Conservation (phyloP, 2,797 vertebrate species). For the Anisognathus igniventris region DNA sequence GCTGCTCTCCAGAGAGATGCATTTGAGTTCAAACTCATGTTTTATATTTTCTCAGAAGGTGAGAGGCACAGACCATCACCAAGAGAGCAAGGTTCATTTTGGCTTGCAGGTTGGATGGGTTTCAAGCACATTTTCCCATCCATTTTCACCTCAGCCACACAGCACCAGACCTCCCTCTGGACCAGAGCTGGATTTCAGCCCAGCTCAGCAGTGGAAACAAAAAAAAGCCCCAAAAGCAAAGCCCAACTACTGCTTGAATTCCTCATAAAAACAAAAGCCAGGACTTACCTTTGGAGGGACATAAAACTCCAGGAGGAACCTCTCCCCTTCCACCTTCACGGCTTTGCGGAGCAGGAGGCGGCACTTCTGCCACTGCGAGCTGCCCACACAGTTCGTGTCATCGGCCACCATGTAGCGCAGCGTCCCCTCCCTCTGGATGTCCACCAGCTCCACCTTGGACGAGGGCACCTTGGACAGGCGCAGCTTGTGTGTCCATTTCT, state of each 20-base stretch:
- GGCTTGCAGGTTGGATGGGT: background rate
- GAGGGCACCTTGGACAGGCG: slow-evolving; percentile 79
- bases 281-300: slow-evolving; percentile 91
- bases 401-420: slow-evolving; percentile 95
- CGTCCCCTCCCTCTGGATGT: slow-evolving; percentile 92
- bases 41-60: background rate
- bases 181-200: background rate
- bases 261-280: background rate
- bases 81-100: background rate
- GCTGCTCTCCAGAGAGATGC: background rate
- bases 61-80: background rate
- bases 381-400: slow-evolving; percentile 88
- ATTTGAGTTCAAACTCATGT: background rate
- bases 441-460: slow-evolving; percentile 87
- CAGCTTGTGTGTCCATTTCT: slow-evolving; percentile 78
- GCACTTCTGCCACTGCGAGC: slow-evolving; percentile 94
- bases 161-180: background rate
- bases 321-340: slow-evolving; percentile 82
- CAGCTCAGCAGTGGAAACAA: background rate
- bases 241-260: background rate
- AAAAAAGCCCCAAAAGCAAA: background rate
- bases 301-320: slow-evolving; percentile 94
- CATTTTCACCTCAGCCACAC: accelerated
- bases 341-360: slow-evolving; percentile 90
- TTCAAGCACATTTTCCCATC: background rate